Percentiles rank a stretch among this genome's conserved stretches.
These are phyloP conservation scores for Acleris holmiana DNA, from an alignment of 2,888 invertebrate species.

Conservation along the genomic window DNA sequence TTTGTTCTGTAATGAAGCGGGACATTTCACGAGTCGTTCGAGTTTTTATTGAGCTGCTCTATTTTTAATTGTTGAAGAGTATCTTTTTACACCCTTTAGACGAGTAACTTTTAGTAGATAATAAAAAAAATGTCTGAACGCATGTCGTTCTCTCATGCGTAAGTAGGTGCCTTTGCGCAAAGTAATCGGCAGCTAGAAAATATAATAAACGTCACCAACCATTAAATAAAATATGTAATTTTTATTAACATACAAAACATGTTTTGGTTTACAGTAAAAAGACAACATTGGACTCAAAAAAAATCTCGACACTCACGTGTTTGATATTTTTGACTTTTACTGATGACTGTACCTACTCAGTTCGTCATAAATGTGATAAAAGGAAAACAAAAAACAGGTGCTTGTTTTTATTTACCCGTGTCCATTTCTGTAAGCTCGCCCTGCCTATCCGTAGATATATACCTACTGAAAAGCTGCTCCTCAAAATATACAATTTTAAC, in stretches of 20 bases:
- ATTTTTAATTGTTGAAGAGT: slow-evolving; percentile 68
- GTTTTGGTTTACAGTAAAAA: neutral
- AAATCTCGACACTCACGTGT: neutral
- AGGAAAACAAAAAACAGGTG: slow-evolving; percentile 14
- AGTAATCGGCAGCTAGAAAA: neutral
- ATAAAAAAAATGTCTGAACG: slow-evolving; percentile 32
- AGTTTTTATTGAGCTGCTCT: slow-evolving; percentile 74
- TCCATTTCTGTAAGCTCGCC: slow-evolving; percentile 3
- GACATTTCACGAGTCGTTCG: slow-evolving; percentile 74
- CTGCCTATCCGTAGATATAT: neutral
- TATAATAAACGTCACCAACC: too few relatives aligned
- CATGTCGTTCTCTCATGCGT: slow-evolving; percentile 4
- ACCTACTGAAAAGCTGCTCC: slow-evolving; percentile 19
- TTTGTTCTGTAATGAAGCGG: slow-evolving; percentile 82
- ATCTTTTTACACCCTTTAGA: slow-evolving; percentile 49
- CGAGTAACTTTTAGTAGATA: slow-evolving; percentile 30
- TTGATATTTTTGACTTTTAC: neutral
- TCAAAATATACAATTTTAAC: slow-evolving; percentile 66
- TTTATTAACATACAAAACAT: neutral
- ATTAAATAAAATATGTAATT: too few relatives aligned
- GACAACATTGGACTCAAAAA: too few relatives aligned
- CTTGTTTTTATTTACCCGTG: slow-evolving; percentile 5
- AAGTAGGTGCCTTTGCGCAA: slow-evolving; percentile 16
- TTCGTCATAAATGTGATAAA: neutral
- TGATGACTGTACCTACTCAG: neutral